A percentile compares a stretch with the other conserved stretches of the same genome.
These are phyloP conservation scores for Mesochorus sp. DNA, from an alignment of 2,888 invertebrate genomes.

Conservation along the genomic window DNA sequence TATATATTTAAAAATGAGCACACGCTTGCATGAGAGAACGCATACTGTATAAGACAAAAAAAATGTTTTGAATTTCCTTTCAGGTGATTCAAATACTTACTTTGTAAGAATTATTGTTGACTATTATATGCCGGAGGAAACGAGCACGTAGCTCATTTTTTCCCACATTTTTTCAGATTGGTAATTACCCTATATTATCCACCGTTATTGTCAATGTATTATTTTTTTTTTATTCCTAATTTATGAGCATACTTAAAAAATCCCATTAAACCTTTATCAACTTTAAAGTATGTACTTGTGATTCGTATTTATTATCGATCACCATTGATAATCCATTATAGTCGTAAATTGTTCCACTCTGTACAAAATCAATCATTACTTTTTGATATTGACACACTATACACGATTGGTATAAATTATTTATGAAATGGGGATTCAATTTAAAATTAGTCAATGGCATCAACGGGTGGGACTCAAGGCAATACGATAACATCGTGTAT, in stretches of 20 bases:
- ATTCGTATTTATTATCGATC: no score
- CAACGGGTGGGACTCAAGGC: constrained; percentile 73
- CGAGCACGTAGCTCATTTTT: constrained; percentile 28
- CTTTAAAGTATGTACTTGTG: no score
- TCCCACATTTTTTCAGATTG: constrained; percentile 28
- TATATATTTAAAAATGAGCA: constrained; percentile 64
- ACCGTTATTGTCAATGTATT: neutral
- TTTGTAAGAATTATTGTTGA: constrained; percentile 29
- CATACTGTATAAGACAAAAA: constrained; percentile 60
- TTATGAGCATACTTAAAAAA: neutral
- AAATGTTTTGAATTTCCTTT: constrained; percentile 70
- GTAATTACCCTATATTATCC: constrained; percentile 6
- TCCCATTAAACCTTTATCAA: neutral
- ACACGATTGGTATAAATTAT: neutral
- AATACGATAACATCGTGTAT: constrained; percentile 72
- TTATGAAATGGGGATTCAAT: neutral
- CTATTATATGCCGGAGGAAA: constrained; percentile 26
- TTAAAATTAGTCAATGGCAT: constrained; percentile 18
- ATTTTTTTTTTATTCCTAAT: neutral
- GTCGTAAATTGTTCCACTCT: neutral
- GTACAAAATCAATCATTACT: neutral
- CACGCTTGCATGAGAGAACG: constrained; percentile 74
- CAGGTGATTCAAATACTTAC: constrained; percentile 63
- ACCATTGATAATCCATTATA: neutral
- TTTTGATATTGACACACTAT: neutral